Evolutionary conservation across 2,888 invertebrate species (phyloP).

Genomic region (Thereva nobilitata): DNA sequence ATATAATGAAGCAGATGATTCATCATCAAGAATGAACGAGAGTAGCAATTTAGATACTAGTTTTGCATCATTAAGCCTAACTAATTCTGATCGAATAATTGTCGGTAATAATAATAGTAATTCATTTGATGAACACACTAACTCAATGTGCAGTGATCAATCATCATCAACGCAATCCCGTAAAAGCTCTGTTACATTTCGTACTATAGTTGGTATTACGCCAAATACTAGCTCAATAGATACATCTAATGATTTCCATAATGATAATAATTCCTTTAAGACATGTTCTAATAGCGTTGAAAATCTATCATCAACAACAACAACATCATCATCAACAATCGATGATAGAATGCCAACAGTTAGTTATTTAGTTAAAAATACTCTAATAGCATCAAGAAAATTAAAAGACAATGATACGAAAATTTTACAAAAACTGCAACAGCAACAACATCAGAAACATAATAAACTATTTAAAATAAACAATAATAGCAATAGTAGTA

Average conservation of each 20-base stretch:
- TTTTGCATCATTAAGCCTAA: constrained; percentile 39
- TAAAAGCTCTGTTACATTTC: constrained; percentile 57
- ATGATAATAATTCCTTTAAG: constrained; percentile 15
- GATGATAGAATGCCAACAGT: background rate
- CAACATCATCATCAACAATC: background rate
- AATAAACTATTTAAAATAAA: constrained; percentile 50
- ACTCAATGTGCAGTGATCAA: constrained; percentile 51
- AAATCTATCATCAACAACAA: constrained; percentile 11
- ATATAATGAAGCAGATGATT: constrained; percentile 27
- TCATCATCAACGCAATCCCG: constrained; percentile 50
- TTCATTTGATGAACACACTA: constrained; percentile 42
- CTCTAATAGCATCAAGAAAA: constrained; percentile 50
- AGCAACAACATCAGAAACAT: constrained; percentile 42
- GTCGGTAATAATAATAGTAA: constrained; percentile 37
- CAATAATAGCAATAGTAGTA: constrained; percentile 42
- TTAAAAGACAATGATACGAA: constrained; percentile 54
- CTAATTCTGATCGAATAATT: constrained; percentile 31
- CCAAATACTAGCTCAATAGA: constrained; percentile 2
- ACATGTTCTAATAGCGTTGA: constrained; percentile 32
- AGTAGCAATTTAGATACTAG: constrained; percentile 42
- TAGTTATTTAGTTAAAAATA: constrained; percentile 35
- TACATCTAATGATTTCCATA: constrained; percentile 7
- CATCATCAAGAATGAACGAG: background rate
- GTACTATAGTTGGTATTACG: constrained; percentile 39
- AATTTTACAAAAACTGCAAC: constrained; percentile 44